Base-by-base conservation (phyloP, 2,888 invertebrate species). In the Charanyca ferruginea region DNA sequence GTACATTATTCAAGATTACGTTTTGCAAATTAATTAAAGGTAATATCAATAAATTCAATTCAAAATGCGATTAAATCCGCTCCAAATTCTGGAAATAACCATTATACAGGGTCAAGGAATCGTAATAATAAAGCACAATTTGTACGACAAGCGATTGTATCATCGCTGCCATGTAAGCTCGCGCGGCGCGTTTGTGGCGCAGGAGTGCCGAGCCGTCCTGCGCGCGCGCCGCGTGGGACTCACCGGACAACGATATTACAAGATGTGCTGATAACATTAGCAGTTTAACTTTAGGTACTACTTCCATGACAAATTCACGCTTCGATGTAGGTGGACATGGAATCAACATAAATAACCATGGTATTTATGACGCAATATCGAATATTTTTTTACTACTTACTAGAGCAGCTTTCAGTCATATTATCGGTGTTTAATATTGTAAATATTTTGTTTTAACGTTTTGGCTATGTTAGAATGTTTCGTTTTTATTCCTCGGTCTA, bases 141-240 rank as follows among this genome's bases (percentile, higher is more conserved):
- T 81, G 74, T 81, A 66, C 59, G 65, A 66, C 77, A 63, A 71
- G 73, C 68, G 82, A 83, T 83, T 73, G 73, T 82, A 82, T 83
- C 82, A 83, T 73, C 80, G 64, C 44, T 57, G 45, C 82, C 82
- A 52, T 84, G 82, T 76, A 77, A 44, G 83, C 60, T 41, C 35
- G 44, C 7, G 59, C 69, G 61, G 74, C 59, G 62, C 77, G 74
- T 84, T 72, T 83, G 66, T 83, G 66, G 48, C 16, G 44, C 63
- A n/a, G n/a, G n/a, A n/a, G n/a, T n/a, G n/a, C n/a, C n/a, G 57
- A 48, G 58, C 38, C 38, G 49, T 47, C 53, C 47, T 51, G 62
- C 64, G 65, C 63, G 49, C 47, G 59, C 60, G 71, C 51, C 38
- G 81, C 66, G 80, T 80, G 73, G 83, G 77, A 38, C 52, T 22